Evolutionary conservation across 2,888 invertebrate genomes (phyloP), one percentile per base, ranked within the genome.

Genomic region (Colletes collaris): DNA sequence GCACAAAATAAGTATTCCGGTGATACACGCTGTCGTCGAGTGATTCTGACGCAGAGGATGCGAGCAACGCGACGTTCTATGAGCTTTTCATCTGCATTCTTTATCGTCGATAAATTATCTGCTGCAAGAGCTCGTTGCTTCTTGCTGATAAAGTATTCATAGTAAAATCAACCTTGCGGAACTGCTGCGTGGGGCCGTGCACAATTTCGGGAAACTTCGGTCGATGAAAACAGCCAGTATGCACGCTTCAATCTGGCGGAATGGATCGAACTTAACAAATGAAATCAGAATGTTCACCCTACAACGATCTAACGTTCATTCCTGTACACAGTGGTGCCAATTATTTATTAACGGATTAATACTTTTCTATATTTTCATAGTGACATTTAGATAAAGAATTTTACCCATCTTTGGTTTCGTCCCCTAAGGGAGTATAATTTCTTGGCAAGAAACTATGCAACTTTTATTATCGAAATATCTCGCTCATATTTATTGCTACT

Each of bases 131-230:
- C 70, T 65, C 46, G 60, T 63, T 67, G 56, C 60, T 69, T 49
- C 69, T 11, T 44, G 60, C 55, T 81, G 81, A 86, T 86, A 84
- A 86, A 86, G 74, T 79, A 85, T 85, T 85, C 84, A 86, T 81
- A 78, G 76, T 52, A 56, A 76, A 86, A 86, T 86, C 86, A 85
- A 74, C 69, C 62, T 67, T 27, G 70, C 35, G 60, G 59, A 73
- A 62, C 53, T 46, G 19, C 37, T 13, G 27, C 16, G 52, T 27
- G 56, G 11, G 10, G 44, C 40, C 37, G 53, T 59, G 40, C 56
- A 7, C 56, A 16, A 53, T 52, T 63, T 16, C 27, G 27, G 3
- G 27, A 10, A 40, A 50, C 16, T 46, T 56, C 13, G n/a, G 37
- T 46, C 49, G 77, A 50, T 55, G 53, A 44, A 66, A 66, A 10